phyloP scores from a whole-genome alignment of 1,140 invertebrate species.

The Heliconius nattereri region DNA sequence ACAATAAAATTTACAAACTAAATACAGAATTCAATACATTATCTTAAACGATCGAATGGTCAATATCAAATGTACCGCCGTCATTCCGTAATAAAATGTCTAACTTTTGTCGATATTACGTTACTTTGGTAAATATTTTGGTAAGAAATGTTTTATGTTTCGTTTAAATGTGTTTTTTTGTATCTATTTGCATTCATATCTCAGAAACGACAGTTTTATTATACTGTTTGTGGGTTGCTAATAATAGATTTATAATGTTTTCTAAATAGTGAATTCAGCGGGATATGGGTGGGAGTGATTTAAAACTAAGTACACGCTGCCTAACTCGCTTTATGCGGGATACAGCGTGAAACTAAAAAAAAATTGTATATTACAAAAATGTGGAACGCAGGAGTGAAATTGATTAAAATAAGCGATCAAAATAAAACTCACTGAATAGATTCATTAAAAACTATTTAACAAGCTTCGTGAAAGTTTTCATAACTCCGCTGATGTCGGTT shows the following conservation, averaged over 20 bases:
- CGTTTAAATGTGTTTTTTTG: constrained; percentile 5
- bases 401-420: too few species aligned
- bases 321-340: too few species aligned
- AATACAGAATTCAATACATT: background rate
- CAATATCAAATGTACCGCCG: background rate
- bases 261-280: too few species aligned
- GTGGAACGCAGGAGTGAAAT: too few species aligned
- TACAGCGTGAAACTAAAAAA: too few species aligned
- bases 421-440: too few species aligned
- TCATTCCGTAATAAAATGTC: background rate
- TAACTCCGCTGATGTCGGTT: too few species aligned
- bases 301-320: too few species aligned
- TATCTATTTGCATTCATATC: constrained; percentile 9
- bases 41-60: background rate
- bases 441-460: too few species aligned
- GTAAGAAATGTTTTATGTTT: background rate
- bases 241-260: background rate
- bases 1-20: background rate
- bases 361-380: too few species aligned
- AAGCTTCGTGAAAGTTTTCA: too few species aligned
- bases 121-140: constrained; percentile 8
- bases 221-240: background rate
- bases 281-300: too few species aligned
- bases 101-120: background rate
- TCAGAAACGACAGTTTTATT: constrained; percentile 9